Evolutionary conservation across 2,113 vertebrate genomes (phyloP).

Genomic region (Copsychus sechellarum): DNA sequence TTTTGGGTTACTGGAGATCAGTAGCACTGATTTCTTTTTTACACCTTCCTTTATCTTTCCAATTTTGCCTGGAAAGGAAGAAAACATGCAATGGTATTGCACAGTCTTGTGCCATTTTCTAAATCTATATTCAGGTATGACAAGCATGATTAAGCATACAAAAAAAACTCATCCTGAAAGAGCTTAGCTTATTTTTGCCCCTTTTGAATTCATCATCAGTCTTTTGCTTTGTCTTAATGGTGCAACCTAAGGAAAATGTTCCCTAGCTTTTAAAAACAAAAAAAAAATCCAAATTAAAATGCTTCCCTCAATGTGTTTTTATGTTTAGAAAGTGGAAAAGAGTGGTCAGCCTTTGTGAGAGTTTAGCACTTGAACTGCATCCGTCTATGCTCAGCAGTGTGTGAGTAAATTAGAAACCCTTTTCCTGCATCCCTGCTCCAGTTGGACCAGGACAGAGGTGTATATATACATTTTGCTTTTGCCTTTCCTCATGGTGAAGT

Average conservation of each 20-base stretch:
- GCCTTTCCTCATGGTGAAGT: not conserved
- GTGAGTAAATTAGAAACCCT: not conserved
- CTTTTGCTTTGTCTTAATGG: not conserved
- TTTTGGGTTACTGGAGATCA: not conserved
- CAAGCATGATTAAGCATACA: not conserved
- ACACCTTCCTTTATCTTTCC: not conserved
- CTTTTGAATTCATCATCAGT: not conserved
- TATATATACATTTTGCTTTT: not conserved
- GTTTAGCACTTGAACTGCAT: not conserved
- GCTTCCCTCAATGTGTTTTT: not conserved
- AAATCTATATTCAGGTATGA: not conserved
- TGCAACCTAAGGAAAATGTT: not conserved
- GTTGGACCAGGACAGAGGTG: not conserved
- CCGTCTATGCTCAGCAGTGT: accelerated
- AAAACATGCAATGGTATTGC: not conserved
- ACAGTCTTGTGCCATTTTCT: not conserved
- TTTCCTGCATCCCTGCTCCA: not conserved
- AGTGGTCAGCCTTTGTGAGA: not conserved
- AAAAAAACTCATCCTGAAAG: not conserved
- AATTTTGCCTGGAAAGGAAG: not conserved
- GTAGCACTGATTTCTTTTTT: not conserved
- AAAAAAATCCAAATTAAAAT: not conserved
- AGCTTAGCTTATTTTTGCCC: not conserved
- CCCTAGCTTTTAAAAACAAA: not conserved
- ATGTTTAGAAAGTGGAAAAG: not conserved